These are phyloP conservation scores for Willowsia nigromaculata DNA, from an alignment of 2,888 invertebrate species.

Conservation along the genomic window DNA sequence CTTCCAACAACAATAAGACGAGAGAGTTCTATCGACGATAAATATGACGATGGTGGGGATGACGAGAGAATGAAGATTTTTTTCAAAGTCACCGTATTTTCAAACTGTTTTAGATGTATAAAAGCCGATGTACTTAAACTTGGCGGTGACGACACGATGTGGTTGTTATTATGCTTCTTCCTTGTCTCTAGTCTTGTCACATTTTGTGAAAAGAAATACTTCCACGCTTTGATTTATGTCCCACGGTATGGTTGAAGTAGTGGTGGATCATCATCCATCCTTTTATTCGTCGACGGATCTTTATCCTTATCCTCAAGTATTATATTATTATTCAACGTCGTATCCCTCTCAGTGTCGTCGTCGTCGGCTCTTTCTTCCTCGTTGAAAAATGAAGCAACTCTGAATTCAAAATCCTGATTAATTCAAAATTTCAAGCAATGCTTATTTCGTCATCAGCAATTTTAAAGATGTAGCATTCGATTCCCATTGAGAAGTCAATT, in stretches of 20 bases:
- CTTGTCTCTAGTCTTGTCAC: constrained; percentile 56
- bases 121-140: not conserved
- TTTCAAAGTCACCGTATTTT: constrained; percentile 7
- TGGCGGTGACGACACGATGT: not conserved
- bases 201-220: constrained; percentile 55
- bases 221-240: constrained; percentile 59
- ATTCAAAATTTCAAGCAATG: not conserved
- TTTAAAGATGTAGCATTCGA: not conserved
- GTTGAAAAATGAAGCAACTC: not conserved
- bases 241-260: constrained; percentile 30
- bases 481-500: not conserved
- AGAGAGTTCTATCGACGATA: constrained; percentile 12
- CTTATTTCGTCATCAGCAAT: not conserved
- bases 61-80: not conserved
- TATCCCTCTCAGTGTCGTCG: not conserved
- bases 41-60: constrained; percentile 13
- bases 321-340: not conserved
- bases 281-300: constrained; percentile 27
- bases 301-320: constrained; percentile 29
- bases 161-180: not conserved
- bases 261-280: constrained; percentile 24
- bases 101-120: not conserved
- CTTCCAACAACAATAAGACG: constrained; percentile 1
- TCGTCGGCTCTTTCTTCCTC: not conserved
- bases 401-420: constrained; percentile 27